Conservation (phyloP, 2,113 vertebrate species). For the Astur gentilis region DNA sequence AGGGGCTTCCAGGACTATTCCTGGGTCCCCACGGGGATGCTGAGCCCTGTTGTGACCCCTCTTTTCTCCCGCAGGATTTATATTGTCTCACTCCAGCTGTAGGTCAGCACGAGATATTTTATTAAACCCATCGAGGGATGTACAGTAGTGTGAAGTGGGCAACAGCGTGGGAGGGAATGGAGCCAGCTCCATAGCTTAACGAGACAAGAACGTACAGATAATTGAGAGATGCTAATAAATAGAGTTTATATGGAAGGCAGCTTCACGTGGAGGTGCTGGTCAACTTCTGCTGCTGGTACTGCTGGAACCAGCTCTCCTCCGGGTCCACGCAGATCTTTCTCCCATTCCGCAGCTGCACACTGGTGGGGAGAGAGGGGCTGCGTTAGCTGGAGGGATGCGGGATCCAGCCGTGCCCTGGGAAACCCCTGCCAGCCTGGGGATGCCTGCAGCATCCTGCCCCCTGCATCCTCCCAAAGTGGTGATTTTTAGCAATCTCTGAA, state of each 20-base stretch:
- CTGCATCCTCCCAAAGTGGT: background rate
- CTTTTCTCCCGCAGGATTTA: rapidly evolving
- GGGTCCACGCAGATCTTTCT: background rate
- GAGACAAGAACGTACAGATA: rapidly evolving
- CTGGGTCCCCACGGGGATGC: rapidly evolving
- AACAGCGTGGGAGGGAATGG: rapidly evolving
- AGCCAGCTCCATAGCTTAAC: rapidly evolving
- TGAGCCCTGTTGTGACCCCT: rapidly evolving
- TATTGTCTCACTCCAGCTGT: background rate
- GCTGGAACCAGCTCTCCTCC: rapidly evolving
- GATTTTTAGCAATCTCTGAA: background rate
- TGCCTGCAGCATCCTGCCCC: background rate
- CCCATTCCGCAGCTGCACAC: rapidly evolving
- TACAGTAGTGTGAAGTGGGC: rapidly evolving
- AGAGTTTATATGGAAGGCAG: background rate
- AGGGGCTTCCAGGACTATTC: background rate
- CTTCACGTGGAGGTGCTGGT: background rate
- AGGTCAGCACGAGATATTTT: background rate
- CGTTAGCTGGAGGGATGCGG: rapidly evolving
- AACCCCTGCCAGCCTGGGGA: background rate
- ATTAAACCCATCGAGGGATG: rapidly evolving
- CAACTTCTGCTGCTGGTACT: background rate
- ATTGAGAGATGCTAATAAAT: background rate
- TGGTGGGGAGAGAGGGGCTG: background rate
- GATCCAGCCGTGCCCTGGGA: rapidly evolving